Base-by-base conservation (phyloP, 2,888 invertebrate genomes). In the Ochropleura leucogaster region DNA sequence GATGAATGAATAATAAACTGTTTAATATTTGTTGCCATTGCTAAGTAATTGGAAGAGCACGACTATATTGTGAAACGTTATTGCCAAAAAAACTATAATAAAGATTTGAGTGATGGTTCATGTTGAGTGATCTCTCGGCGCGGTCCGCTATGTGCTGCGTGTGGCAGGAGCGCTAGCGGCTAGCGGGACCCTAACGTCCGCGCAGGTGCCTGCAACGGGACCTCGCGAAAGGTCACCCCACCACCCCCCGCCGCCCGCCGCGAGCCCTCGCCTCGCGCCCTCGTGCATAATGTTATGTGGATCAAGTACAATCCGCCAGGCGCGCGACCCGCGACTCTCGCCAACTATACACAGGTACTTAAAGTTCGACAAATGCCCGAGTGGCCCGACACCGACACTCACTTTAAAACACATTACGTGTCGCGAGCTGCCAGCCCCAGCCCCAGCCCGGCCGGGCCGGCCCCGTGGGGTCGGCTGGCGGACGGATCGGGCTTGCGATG, bases 151-250 rank as follows among this genome's bases (percentile, higher is more conserved):
- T 30, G 70, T 42, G 44, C 49, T 47, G 64, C 57, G 62, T 53
- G 83, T 62, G 44, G 2, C 72, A 62, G 57, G 42, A 30, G 68
- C 59, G 85, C 75, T 92, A 93, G 93, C 94, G 93, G 95, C 75
- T 92, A 93, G 93, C 94, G 93, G 95, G 92, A 93, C 89, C 90
- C 85, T 89, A 93, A 92, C 94, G 94, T 89, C 85, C 88, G 83
- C 72, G 92, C 92, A 92, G 93, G 92, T 93, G 93, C 88, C 89
- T 76, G 78, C 92, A 94, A 93, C 95, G 95, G 94, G 93, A 92
- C 91, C 86, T 78, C 67, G 83, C 85, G 60, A 95, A 95, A 95
- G 95, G 95, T 95, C 95, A 79, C 79, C 80, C 72, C 83, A 77
- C 79, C 46, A 4, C 72, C 57, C 44, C 68, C 46, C 72, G 46